These are phyloP conservation scores for Lagodon rhomboides DNA, from an alignment of 2,797 vertebrate genomes.

Conservation along the genomic window DNA sequence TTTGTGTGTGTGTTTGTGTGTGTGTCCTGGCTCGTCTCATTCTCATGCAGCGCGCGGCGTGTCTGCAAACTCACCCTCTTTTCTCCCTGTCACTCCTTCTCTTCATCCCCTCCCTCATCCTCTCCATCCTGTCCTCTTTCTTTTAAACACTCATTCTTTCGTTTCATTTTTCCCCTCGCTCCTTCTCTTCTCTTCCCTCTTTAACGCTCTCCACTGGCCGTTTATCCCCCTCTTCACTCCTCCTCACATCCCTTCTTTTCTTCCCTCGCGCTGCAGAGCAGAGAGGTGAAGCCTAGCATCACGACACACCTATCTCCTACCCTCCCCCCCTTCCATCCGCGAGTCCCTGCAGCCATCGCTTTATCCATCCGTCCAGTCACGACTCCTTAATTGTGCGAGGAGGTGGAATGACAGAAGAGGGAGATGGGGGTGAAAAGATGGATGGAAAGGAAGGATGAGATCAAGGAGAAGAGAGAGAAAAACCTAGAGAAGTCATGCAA, in stretches of 20 bases:
- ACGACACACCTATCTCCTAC: constrained; percentile 51
- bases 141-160: not conserved
- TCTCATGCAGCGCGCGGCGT: constrained; percentile 47
- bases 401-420: constrained; percentile 28
- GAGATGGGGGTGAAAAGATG: not conserved
- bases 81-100: constrained; percentile 18
- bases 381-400: constrained; percentile 60
- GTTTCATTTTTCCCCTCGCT: not conserved
- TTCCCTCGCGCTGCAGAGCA: constrained; percentile 25
- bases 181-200: constrained; percentile 14
- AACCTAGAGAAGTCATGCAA: not conserved
- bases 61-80: constrained; percentile 47
- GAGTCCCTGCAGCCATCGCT: constrained; percentile 23
- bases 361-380: constrained; percentile 61
- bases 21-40: constrained; percentile 51
- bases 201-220: constrained; percentile 17
- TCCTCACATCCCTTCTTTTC: constrained; percentile 12
- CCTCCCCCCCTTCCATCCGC: constrained; percentile 19
- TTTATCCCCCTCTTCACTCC: not conserved
- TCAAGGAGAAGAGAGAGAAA: not conserved
- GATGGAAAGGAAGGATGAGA: not conserved
- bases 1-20: constrained; percentile 37
- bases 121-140: not conserved
- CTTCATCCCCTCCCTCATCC: not conserved
- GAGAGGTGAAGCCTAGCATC: constrained; percentile 61